These are phyloP conservation scores for Trypoxylus dichotomus DNA, from an alignment of 1,140 invertebrate species.

Conservation along the genomic window DNA sequence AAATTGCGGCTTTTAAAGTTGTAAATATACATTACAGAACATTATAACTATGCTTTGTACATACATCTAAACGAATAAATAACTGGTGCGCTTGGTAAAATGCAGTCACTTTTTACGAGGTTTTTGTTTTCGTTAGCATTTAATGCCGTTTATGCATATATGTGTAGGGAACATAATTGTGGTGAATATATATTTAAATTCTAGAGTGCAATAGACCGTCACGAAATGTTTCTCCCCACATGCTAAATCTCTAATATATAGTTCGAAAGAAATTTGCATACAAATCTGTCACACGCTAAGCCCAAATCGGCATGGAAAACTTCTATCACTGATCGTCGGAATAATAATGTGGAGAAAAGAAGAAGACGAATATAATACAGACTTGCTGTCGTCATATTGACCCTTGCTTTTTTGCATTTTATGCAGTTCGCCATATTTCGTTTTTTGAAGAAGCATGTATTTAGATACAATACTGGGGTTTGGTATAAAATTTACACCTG, in stretches of 20 bases:
- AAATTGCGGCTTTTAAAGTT: no score
- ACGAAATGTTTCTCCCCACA: conserved; percentile 36
- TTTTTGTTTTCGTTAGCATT: not conserved
- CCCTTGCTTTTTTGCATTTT: not conserved
- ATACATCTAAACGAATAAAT: not conserved
- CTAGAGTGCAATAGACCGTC: conserved; percentile 31
- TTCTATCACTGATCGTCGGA: conserved; percentile 50
- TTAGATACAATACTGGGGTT: no score
- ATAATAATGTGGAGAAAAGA: conserved; percentile 43
- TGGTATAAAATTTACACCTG: no score
- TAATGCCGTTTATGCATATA: not conserved
- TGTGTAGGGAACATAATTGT: conserved; percentile 23
- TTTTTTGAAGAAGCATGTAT: not conserved
- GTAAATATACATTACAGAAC: no score
- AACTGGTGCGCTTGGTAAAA: not conserved
- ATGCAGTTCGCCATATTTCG: not conserved
- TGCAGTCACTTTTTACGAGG: not conserved
- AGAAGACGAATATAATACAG: not conserved
- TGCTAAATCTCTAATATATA: conserved; percentile 50
- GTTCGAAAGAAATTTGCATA: conserved; percentile 51
- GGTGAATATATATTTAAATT: conserved; percentile 29
- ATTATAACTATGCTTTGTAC: no score
- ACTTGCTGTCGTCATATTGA: not conserved
- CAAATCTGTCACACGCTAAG: conserved; percentile 51
- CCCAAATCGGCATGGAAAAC: conserved; percentile 48